phyloP scores from a whole-genome alignment of 2,113 vertebrate genomes.

The Paratilapia polleni region DNA sequence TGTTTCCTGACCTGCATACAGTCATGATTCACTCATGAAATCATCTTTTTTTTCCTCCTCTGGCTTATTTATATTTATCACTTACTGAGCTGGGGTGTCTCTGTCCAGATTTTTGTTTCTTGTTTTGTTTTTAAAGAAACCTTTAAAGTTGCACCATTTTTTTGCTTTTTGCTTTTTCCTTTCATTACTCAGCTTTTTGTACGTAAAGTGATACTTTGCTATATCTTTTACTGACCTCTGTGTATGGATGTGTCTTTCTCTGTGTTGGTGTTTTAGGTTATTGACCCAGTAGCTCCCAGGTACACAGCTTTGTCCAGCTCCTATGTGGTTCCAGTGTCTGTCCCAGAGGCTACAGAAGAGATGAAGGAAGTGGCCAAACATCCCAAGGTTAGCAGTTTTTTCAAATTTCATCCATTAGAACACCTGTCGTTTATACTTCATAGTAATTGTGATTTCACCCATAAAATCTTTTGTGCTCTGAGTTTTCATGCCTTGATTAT shows the following conservation, averaged over 20 bases:
- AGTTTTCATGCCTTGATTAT: not conserved
- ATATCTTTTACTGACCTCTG: not conserved
- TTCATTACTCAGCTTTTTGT: conserved; percentile 31
- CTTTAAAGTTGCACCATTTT: conserved; percentile 18
- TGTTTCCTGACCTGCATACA: conserved; percentile 7
- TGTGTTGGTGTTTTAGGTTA: conserved; percentile 83
- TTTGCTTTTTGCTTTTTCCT: conserved; percentile 39
- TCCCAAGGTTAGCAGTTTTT: conserved; percentile 86
- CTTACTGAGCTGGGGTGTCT: not conserved
- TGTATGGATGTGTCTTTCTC: not conserved
- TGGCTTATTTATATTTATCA: not conserved
- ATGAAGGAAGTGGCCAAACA: conserved; percentile 94
- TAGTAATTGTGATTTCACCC: not conserved
- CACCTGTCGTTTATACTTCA: not conserved
- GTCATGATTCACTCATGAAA: not conserved
- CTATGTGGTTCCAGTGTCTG: conserved; percentile 85
- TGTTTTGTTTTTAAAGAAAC: not conserved
- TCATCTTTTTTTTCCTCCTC: not conserved
- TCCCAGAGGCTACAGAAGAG: conserved; percentile 88
- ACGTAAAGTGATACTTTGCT: not conserved
- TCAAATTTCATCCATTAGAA: not conserved
- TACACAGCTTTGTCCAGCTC: conserved; percentile 89
- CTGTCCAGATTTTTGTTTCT: not conserved
- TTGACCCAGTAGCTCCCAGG: conserved; percentile 94
- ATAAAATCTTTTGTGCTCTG: not conserved